Conservation (phyloP, 2,888 invertebrate genomes). For the Limnephilus rhombicus region DNA sequence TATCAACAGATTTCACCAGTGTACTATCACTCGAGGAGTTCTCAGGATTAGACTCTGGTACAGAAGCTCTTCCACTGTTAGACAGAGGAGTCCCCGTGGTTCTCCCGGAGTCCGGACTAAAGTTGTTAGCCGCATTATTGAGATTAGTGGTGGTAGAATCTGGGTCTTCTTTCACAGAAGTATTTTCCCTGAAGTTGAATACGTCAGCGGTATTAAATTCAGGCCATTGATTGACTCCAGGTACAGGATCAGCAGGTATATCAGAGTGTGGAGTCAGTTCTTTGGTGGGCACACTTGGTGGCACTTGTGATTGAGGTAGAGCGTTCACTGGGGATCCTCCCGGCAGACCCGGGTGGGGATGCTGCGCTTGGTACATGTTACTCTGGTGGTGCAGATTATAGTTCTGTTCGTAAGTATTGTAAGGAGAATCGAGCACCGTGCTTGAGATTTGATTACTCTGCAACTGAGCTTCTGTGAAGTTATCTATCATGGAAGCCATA, state of each 20-base stretch:
- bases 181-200: conserved; percentile 73
- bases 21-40: conserved; percentile 56
- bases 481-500: conserved; percentile 88
- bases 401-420: conserved; percentile 80
- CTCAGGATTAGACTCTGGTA: conserved; percentile 72
- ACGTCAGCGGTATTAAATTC: conserved; percentile 75
- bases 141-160: conserved; percentile 84
- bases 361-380: conserved; percentile 78
- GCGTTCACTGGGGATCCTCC: conserved; percentile 63
- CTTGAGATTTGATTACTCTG: conserved; percentile 93
- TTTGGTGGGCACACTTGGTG: conserved; percentile 67
- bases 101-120: conserved; percentile 73
- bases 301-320: conserved; percentile 68
- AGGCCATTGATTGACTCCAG: conserved; percentile 72
- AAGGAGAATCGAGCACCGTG: conserved; percentile 86
- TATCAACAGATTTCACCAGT: conserved; percentile 51
- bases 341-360: conserved; percentile 72
- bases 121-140: conserved; percentile 75
- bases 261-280: conserved; percentile 68
- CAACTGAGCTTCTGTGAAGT: conserved; percentile 86
- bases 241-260: conserved; percentile 65
- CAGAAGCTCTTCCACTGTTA: conserved; percentile 73
- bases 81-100: conserved; percentile 67
- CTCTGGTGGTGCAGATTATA: conserved; percentile 83
- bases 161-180: conserved; percentile 83